Evolutionary conservation across 2,797 vertebrate species (phyloP), one percentile per base, ranked within the genome.

Genomic region (Rhabdomys pumilio): DNA sequence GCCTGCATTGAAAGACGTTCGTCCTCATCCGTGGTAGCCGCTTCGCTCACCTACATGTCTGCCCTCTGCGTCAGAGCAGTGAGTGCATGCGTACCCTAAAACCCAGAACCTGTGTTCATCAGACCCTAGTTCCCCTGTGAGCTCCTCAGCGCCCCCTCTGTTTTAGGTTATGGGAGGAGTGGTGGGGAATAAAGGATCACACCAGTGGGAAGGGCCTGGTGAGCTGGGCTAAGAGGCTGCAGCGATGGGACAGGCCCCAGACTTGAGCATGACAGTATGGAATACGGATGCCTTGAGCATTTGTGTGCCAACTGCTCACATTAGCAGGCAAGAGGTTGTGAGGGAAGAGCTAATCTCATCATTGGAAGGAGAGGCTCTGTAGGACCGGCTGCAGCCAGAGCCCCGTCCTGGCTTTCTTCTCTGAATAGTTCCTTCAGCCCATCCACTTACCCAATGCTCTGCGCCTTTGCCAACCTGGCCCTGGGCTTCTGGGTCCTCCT

Each of bases 331-430:
- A 44, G 59, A 50, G 57, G 34, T 41, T 4, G 0, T n/a, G 55
- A n/a, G 47, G 24, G 83, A 76, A 86, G 63, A 67, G n/a, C 7
- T 34, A 4, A 53, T 29, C 67, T 17, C 13, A 34, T 11, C 38
- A 1, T 0, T 1, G 6, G 41, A 11, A 50, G 85, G 26, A 55
- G 41, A 7, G 38, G 1, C 13, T 4, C 1, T 12, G 6, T 1
- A 4, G 67, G 88, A 65, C 55, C 0, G 0, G 3, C 4, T 0
- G n/a, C 12, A 15, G 84, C 88, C 1, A 8, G 26, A 53, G 41
- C 69, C 38, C 5, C 0, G 1, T n/a, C 53, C 90, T 3, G 9
- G 73, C 90, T 59, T 50, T 59, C 29, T 3, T 0, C 83, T 83
- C 69, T 12, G 38, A 19, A 19, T 11, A 29, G 3, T 34, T 38